Percentiles rank a stretch among this genome's conserved stretches.
These are phyloP conservation scores for Nixonia krombeini DNA, from an alignment of 1,140 invertebrate genomes.

Conservation along the genomic window DNA sequence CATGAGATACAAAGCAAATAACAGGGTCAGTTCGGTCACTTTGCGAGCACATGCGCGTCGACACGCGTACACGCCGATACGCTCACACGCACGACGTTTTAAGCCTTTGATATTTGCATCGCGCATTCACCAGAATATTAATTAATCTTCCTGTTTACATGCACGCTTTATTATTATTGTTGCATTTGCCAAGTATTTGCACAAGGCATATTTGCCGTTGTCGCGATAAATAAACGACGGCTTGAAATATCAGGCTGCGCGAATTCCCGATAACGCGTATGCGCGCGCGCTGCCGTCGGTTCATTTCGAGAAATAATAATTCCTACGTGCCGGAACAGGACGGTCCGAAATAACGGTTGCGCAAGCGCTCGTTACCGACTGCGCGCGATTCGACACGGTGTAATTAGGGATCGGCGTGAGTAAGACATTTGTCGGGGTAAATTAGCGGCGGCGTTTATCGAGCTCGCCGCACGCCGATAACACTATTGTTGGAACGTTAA, in stretches of 20 bases:
- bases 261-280: too few species aligned
- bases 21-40: constrained; percentile 3
- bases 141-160: constrained; percentile 22
- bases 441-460: too few species aligned
- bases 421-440: too few species aligned
- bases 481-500: too few species aligned
- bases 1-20: constrained; percentile 32
- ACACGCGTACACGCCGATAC: neutral
- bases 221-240: too few species aligned
- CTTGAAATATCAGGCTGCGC: too few species aligned
- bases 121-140: constrained; percentile 20
- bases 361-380: too few species aligned
- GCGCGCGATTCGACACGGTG: constrained; percentile 13
- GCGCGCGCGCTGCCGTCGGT: too few species aligned
- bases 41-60: neutral
- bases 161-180: constrained; percentile 18
- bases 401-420: constrained; percentile 27
- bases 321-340: too few species aligned
- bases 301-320: too few species aligned
- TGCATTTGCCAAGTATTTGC: constrained; percentile 18
- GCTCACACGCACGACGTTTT: neutral
- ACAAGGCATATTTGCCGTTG: neutral
- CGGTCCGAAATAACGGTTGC: too few species aligned
- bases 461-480: too few species aligned
- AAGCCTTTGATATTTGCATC: constrained; percentile 14